Evolutionary conservation across 64 coral and sea anemone species (phyloP), one percentile per base, ranked within the genome.

Genomic region (Platygyra sinensis): DNA sequence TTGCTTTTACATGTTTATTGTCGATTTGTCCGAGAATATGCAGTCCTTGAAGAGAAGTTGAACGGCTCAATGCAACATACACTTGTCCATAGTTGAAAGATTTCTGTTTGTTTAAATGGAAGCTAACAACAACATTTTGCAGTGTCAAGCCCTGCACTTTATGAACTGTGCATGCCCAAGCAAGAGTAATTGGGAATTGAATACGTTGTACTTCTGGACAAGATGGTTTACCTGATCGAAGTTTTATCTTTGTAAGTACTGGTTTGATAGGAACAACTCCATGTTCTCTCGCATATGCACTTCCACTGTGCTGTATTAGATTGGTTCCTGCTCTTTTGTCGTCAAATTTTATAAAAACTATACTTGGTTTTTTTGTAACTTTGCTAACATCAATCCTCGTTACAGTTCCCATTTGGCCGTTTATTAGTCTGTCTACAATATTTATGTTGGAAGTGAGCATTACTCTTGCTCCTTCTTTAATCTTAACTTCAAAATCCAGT

Each of bases 1-100:
- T 46, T 80, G 78, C 78, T 74, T 54, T 72, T 0, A 82, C 52
- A 82, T 90, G 77, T 80, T 72, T 90, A 13, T 19, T 73, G 25
- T 90, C 20, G 20, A 90, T 14, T 67, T 67, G 10, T 50, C 89
- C 89, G 49, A 90, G 30, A 22, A 90, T 59, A 74, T 74, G 24
- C 0, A 82, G 17, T 5, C 89, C 89, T 54, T 69, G 15, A 22
- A 82, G 49, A 18, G 89, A 72, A 20, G 77, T 90, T 82, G 77
- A 62, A 33, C 65, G 30, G n/a, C 89, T 90, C 36, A 90, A 24
- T 49, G 89, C 89, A 19, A 90, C 89, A 88, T 88, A 88, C 20
- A 88, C 38, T 51, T 88, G 86, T 6, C 86, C 86, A 61, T 88
- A 88, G 19, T 90, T 90, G n/a, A 82, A 90, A 17, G 0, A 32